Base-by-base conservation (phyloP, 2,113 vertebrate genomes). In the Clarias macrocephalus region DNA sequence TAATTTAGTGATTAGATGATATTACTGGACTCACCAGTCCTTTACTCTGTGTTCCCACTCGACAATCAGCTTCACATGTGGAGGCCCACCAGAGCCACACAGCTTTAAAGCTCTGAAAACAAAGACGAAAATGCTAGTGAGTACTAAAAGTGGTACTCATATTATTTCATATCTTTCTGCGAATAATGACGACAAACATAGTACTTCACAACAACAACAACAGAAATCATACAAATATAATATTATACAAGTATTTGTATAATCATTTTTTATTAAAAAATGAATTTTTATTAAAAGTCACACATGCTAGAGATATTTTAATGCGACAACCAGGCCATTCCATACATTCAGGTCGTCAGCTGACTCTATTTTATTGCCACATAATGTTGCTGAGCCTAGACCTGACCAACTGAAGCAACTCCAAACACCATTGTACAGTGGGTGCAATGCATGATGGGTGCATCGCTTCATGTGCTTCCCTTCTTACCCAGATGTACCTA, bases 21-120 rank as follows among this genome's bases (percentile, higher is more conserved):
- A 33, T 28, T 0, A 19, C 75, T 54, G 2, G 33, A 42, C 97
- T 96, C 92, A 99, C 98, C 96, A 93, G 91, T 99, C 97, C 91
- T 98, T 99, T 88, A 95, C 91, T 89, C 93, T 92, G 54, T 89
- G 25, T 48, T 98, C 97, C 98, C 98, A 99, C 89, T 99, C 98
- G 15, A 96, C 93, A 0, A 96, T 96, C 92, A 99, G 94, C 91
- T 96, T 97, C 90, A 99, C 93, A 0, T 99, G 98, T 0, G 96
- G 96, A 9, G 97, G 96, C n/a, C 97, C 97, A 15, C 97, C 97
- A 0, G 93, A 89, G 79, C 94, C 93, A 9, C 96, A 95, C 83
- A 96, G 93, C 91, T 96, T 96, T 91, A 99, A 92, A 11, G 96
- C 97, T 90, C 98, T 99, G 28, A 25, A 19, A 54, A 81, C 75